Percentiles rank a stretch among this genome's conserved stretches.
These are phyloP conservation scores for Sciurus niger DNA, from an alignment of 2,113 vertebrate species.

Conservation along the genomic window DNA sequence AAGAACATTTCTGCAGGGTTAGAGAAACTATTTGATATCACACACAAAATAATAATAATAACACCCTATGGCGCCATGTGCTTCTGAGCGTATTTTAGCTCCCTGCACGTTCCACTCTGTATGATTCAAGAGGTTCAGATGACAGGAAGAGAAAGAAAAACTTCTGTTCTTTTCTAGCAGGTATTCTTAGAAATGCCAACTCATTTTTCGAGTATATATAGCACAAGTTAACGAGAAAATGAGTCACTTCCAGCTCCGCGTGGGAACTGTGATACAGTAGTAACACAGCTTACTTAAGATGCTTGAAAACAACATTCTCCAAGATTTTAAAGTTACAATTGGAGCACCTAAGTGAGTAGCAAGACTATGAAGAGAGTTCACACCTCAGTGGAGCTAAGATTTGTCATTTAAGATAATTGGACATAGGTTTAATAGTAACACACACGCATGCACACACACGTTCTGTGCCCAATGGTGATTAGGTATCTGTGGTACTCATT, in stretches of 20 bases:
- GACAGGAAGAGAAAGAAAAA: slow-evolving; percentile 77
- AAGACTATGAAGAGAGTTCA: neutral
- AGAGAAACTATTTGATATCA: neutral
- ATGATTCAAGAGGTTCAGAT: slow-evolving; percentile 74
- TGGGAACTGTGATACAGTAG: slow-evolving; percentile 57
- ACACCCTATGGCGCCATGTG: neutral
- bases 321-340: slow-evolving; percentile 53
- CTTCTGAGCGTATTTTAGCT: slow-evolving; percentile 53
- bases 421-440: neutral
- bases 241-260: slow-evolving; percentile 78
- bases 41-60: neutral
- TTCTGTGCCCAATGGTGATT: slow-evolving; percentile 2
- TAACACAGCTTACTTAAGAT: slow-evolving; percentile 68
- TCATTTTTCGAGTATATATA: slow-evolving; percentile 83
- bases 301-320: slow-evolving; percentile 47
- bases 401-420: neutral
- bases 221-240: slow-evolving; percentile 81
- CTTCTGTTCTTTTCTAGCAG: slow-evolving; percentile 64
- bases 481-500: neutral
- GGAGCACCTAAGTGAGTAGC: neutral
- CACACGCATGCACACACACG: neutral
- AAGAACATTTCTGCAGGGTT: slow-evolving; percentile 33
- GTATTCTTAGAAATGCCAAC: slow-evolving; percentile 83
- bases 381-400: neutral
- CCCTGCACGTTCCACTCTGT: neutral